A percentile compares a stretch with the other conserved stretches of the same genome.
Evolutionary conservation across 2,113 vertebrate genomes (phyloP).

Genomic region (Phocoena sinus): DNA sequence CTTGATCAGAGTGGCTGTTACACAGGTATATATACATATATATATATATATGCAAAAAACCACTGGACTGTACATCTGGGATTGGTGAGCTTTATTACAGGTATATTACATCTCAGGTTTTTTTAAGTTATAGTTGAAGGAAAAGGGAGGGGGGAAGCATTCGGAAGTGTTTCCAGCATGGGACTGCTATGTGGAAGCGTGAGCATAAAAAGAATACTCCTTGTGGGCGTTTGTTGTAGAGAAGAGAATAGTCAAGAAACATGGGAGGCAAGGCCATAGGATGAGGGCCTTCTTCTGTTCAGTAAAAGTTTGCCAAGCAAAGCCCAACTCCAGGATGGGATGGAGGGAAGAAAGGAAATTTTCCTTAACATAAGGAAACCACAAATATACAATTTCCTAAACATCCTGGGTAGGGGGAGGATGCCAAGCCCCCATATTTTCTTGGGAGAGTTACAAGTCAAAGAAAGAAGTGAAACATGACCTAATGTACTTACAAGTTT

Average conservation of each 20-base stretch:
- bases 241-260: neutral
- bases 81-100: neutral
- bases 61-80: neutral
- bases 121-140: neutral
- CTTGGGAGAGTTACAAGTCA: neutral
- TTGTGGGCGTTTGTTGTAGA: neutral
- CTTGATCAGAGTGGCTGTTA: neutral
- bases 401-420: neutral
- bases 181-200: neutral
- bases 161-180: neutral
- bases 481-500: neutral
- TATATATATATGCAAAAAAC: neutral
- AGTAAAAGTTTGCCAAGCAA: neutral
- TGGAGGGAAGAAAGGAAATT: neutral
- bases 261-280: neutral
- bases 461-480: neutral
- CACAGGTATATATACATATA: neutral
- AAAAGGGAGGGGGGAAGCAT: neutral
- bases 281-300: neutral
- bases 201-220: neutral
- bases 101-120: neutral
- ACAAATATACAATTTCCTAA: neutral
- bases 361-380: slow-evolving; percentile 23
- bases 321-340: neutral
- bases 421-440: neutral